phyloP scores from a whole-genome alignment of 1,140 invertebrate species.

The Lepidurus arcticus region DNA sequence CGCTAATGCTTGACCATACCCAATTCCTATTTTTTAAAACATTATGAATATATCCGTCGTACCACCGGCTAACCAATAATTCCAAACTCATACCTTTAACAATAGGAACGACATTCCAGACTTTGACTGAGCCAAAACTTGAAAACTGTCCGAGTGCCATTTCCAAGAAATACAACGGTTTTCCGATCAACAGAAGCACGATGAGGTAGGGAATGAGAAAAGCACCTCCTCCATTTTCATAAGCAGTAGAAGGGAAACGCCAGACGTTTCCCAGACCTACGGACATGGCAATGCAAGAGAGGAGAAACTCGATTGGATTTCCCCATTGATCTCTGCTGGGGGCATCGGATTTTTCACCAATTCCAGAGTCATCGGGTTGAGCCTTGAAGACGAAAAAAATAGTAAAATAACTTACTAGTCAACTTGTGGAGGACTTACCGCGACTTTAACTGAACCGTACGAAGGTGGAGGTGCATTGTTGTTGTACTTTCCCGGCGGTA shows the following conservation, averaged over 20 bases:
- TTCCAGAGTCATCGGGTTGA: not conserved
- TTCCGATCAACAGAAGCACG: slow-evolving; percentile 53
- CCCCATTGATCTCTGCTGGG: slow-evolving; percentile 35
- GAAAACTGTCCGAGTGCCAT: slow-evolving; percentile 50
- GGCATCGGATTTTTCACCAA: slow-evolving; percentile 28
- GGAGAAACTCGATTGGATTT: slow-evolving; percentile 38
- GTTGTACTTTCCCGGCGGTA: not conserved
- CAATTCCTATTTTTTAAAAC: slow-evolving; percentile 44
- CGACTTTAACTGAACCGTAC: slow-evolving; percentile 10
- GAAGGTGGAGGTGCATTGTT: not conserved
- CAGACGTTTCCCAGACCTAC: slow-evolving; percentile 53
- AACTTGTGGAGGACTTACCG: not conserved
- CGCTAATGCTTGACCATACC: slow-evolving; percentile 44
- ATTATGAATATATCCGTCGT: no score
- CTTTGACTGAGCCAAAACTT: slow-evolving; percentile 43
- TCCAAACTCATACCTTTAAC: slow-evolving; percentile 42
- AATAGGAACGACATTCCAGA: slow-evolving; percentile 45
- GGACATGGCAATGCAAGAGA: slow-evolving; percentile 50
- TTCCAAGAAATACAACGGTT: slow-evolving; percentile 51
- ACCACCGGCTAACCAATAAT: not conserved
- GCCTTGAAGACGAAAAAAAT: not conserved
- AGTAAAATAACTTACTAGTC: not conserved
- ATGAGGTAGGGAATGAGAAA: slow-evolving; percentile 54
- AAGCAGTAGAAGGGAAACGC: slow-evolving; percentile 50
- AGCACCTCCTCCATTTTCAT: slow-evolving; percentile 48